A percentile compares a stretch with the other conserved stretches of the same genome.
Evolutionary conservation across 2,113 vertebrate species (phyloP).

Genomic region (Caranx ignobilis): DNA sequence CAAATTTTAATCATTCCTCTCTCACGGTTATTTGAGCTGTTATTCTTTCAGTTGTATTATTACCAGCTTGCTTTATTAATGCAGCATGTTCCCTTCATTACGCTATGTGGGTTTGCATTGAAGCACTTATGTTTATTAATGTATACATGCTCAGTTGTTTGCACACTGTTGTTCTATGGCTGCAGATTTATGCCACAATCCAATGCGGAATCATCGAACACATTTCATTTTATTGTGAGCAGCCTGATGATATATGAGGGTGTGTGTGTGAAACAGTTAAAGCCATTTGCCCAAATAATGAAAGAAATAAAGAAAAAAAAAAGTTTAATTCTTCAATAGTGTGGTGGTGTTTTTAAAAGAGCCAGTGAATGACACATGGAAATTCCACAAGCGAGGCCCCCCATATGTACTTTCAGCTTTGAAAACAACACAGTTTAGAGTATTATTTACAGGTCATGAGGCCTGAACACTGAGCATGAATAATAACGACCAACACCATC

Average conservation of each 20-base stretch:
- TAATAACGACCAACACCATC: constrained; percentile 83
- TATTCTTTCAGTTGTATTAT: constrained; percentile 30
- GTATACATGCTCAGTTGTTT: constrained; percentile 39
- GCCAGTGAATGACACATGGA: constrained; percentile 34
- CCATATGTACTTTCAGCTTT: constrained; percentile 82
- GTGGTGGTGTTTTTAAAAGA: constrained; percentile 36
- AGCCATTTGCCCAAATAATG: constrained; percentile 4
- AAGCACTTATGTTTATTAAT: constrained; percentile 33
- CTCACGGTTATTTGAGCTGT: not conserved
- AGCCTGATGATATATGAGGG: constrained; percentile 29
- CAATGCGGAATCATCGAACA: constrained; percentile 30
- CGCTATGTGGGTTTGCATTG: not conserved
- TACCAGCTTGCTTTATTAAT: constrained; percentile 3
- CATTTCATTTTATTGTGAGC: constrained; percentile 34
- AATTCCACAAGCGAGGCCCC: constrained; percentile 62
- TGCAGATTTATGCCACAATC: constrained; percentile 35
- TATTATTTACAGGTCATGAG: constrained; percentile 85
- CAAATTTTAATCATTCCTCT: constrained; percentile 3
- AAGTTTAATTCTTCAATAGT: not conserved
- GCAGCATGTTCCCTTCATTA: constrained; percentile 13
- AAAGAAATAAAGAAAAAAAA: not conserved
- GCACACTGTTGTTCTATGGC: constrained; percentile 19
- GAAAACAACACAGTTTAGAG: constrained; percentile 78
- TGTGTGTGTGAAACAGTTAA: constrained; percentile 25
- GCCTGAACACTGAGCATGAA: constrained; percentile 81